These are phyloP conservation scores for Lithophane semibrunnea DNA, from an alignment of 2,888 invertebrate species.

Conservation along the genomic window DNA sequence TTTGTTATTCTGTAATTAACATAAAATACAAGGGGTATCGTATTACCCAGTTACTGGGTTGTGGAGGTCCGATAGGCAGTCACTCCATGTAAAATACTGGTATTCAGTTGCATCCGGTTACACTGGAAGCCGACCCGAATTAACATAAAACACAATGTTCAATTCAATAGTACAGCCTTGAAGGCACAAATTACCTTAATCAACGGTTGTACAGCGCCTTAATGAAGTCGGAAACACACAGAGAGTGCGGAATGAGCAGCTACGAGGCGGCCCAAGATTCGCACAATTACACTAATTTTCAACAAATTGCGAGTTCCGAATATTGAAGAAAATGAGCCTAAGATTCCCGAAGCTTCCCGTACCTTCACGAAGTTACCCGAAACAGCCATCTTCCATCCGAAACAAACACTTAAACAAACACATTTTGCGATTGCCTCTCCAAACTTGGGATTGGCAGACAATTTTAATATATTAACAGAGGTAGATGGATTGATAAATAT, in stretches of 20 bases:
- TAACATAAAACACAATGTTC: slow-evolving; percentile 14
- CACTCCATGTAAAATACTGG: too few relatives aligned
- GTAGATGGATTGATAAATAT: slow-evolving; percentile 63
- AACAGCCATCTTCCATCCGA: slow-evolving; percentile 20
- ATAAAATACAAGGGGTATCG: slow-evolving; percentile 23
- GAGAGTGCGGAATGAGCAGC: slow-evolving; percentile 43
- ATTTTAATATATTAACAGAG: slow-evolving; percentile 64
- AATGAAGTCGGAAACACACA: slow-evolving; percentile 47
- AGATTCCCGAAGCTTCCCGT: slow-evolving; percentile 29
- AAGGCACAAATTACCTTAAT: slow-evolving; percentile 40
- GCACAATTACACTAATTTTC: slow-evolving; percentile 63
- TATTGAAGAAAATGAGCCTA: slow-evolving; percentile 58
- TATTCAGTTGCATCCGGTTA: too few relatives aligned
- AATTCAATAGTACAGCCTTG: slow-evolving; percentile 10
- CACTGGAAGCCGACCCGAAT: too few relatives aligned
- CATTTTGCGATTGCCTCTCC: slow-evolving; percentile 45
- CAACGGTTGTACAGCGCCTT: slow-evolving; percentile 32
- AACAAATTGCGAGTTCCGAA: slow-evolving; percentile 56
- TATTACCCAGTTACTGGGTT: too few relatives aligned
- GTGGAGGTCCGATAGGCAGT: too few relatives aligned
- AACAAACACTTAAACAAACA: slow-evolving; percentile 58
- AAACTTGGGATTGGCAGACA: slow-evolving; percentile 54
- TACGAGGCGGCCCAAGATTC: slow-evolving; percentile 17
- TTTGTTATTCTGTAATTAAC: not conserved
- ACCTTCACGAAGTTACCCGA: slow-evolving; percentile 23